Base-by-base conservation (phyloP, 2,888 invertebrate species). In the Drosophila sordidula region DNA sequence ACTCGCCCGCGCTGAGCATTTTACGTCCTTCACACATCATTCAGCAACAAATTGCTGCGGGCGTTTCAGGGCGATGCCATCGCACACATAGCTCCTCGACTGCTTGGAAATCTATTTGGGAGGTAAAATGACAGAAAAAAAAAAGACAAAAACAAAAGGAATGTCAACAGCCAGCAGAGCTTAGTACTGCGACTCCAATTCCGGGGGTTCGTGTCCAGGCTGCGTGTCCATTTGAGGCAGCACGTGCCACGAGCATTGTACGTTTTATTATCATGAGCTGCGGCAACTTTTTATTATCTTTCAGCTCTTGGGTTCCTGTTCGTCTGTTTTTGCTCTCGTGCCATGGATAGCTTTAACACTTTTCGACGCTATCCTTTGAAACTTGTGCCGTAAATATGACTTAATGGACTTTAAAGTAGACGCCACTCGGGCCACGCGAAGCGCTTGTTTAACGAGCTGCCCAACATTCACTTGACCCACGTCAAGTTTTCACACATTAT, bases 11-110 rank as follows among this genome's bases (percentile, higher is more conserved):
- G 46, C 62, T 44, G 49, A 70, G 78, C 71, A 80, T 80, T 89
- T 89, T 80, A 89, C 84, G 85, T 78, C 81, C 89, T 89, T 83
- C 89, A 87, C 83, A 89, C 83, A 89, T 83, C 89, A 83, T 89
- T 83, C 83, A 83, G 89, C 85, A 72, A 89, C 89, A 89, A 83
- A 83, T 89, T 83, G 89, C 87, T 87, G 85, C 82, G 68, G 89
- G 83, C 86, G 64, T 79, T 80, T 67, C 88, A 88, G 38, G 68
- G 47, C 72, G 72, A 49, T 29, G 51, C 26, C 51, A 51, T 47
- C 55, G 55, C 70, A 54, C 54, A 65, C 75, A 70, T 45, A 18
- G 75, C 70, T 61, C 49, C 70, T 61, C 49, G 54, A 63, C 72
- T 65, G 79, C 70, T 80, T 69, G 32, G 65, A 87, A 89, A 83